Evolutionary conservation across 2,113 vertebrate genomes (phyloP), one percentile per base, ranked within the genome.

Genomic region (Psilopsiagon aymara): DNA sequence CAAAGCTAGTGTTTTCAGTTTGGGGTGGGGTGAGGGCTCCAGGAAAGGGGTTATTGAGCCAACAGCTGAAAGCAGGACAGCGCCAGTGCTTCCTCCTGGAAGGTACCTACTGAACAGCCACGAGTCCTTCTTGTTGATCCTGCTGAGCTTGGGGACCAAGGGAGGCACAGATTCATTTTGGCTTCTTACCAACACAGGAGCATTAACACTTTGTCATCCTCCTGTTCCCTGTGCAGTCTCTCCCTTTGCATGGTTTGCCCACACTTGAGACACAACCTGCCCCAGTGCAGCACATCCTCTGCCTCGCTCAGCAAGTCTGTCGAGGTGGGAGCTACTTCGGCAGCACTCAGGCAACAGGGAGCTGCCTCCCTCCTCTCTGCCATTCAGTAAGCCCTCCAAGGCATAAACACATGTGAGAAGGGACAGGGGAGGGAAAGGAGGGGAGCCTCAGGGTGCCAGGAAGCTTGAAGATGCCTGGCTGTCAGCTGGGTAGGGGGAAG

Each of bases 1-100:
- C 97, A 97, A 98, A 97, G 97, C 97, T 96, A 96, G 97, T 97
- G 95, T 97, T 95, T 84, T 94, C 80, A 76, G 94, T 71, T 23
- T 13, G 21, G 37, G 92, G 33, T 17, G 24, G 43, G 75, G 47
- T 12, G 59, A 31, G 71, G 91, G 71, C 60, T 79, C 57, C 23
- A 25, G 92, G 74, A 49, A 20, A 53, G 78, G 93, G 91, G 69
- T 70, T 33, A 59, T 16, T 1, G 55, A 96, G 89, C 84, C 92
- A 64, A 81, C 29, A 82, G 95, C 90, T 70, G 82, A 76, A 73
- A 88, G 75, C 90, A 69, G 84, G 88, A 80, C 91, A 82, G 94
- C 1, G 49, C 84, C 3, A 37, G 55, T 39, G 83, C 70, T 78
- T 82, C 95, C 92, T 88, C 85, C 62, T 10, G 88, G 71, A 4